Evolutionary conservation across 2,888 invertebrate genomes (phyloP).

Genomic region (Leistus spinibarbis): DNA sequence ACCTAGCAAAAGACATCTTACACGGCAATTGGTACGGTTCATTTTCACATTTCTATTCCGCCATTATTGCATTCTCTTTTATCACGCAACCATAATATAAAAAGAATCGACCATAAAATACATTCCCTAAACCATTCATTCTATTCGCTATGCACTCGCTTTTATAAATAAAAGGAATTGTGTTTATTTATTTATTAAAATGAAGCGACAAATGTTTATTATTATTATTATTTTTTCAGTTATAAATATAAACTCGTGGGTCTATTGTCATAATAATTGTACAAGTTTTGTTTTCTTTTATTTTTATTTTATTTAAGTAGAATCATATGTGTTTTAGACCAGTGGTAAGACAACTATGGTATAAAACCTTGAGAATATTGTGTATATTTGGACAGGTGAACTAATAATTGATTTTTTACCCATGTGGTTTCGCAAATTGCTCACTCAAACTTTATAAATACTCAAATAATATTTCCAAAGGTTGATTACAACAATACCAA

Average conservation of each 20-base stretch:
- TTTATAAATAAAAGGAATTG: neutral
- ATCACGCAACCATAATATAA: constrained; percentile 62
- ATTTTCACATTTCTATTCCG: constrained; percentile 51
- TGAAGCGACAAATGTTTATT: neutral
- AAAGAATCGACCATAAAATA: neutral
- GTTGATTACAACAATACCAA: too few species aligned
- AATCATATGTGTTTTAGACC: neutral
- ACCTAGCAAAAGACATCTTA: constrained; percentile 64
- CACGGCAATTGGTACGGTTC: constrained; percentile 64
- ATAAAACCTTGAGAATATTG: neutral
- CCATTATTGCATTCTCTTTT: constrained; percentile 69
- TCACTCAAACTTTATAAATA: too few species aligned
- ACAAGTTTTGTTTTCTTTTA: neutral
- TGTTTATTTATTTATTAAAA: neutral
- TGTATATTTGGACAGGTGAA: constrained; percentile 2
- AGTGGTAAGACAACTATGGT: constrained; percentile 1
- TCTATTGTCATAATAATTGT: neutral
- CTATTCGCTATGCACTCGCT: neutral
- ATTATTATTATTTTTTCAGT: neutral
- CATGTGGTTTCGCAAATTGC: neutral
- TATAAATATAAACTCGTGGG: too few species aligned
- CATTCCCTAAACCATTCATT: neutral
- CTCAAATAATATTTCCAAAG: too few species aligned
- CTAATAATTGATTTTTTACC: neutral
- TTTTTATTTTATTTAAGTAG: neutral